Percentiles rank a stretch among this genome's conserved stretches.
Conservation (phyloP, 2,888 invertebrate species). For the Tetragnatha montana region DNA sequence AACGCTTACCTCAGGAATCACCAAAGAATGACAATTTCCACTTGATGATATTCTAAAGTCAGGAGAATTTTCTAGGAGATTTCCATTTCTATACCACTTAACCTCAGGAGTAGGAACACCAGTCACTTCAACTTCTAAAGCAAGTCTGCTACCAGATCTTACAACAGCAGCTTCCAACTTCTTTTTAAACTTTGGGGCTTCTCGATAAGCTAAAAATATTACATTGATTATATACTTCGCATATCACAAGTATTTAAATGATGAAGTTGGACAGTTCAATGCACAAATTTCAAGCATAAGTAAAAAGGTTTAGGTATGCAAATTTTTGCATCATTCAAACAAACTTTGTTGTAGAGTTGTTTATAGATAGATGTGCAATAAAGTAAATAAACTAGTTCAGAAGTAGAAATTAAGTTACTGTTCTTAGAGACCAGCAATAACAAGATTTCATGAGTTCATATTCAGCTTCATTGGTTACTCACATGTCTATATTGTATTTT, state of each 20-base stretch:
- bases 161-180: constrained; percentile 76
- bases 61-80: constrained; percentile 87
- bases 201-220: constrained; percentile 51
- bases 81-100: constrained; percentile 83
- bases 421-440: no score
- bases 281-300: no score
- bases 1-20: constrained; percentile 63
- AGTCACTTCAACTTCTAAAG: constrained; percentile 82
- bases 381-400: no score
- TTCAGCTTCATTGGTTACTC: no score
- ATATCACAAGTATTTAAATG: background rate
- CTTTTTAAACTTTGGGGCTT: constrained; percentile 81
- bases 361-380: no score
- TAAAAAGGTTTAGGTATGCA: no score
- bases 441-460: no score
- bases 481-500: no score
- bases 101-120: constrained; percentile 82
- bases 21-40: constrained; percentile 71
- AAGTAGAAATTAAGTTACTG: no score
- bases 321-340: no score
- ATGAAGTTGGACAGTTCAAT: background rate
- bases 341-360: no score
- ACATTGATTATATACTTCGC: no score
- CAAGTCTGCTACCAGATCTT: constrained; percentile 64
- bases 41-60: constrained; percentile 89